Evolutionary conservation across 23 tunicate species (phyloP), one percentile per base, ranked within the genome.

Genomic region (Styela plicata): DNA sequence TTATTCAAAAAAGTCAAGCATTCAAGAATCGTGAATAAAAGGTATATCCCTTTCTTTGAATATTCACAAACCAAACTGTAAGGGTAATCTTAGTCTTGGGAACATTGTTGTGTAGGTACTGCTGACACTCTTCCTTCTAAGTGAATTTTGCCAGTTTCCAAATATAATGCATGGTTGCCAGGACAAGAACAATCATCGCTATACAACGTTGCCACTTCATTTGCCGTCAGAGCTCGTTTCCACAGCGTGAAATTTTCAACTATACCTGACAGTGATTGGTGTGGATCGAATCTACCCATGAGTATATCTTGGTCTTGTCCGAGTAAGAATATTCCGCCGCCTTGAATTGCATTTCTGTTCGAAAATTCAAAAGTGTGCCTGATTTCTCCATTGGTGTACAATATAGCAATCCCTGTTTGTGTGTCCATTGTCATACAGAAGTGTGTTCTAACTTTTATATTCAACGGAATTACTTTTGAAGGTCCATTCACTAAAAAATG

Each of bases 261-360:
- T 29, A 31, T 68, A 18, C 73, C 73, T 24, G 17, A 23, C 16
- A 68, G 27, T 18, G 73, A 29, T 68, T 68, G 73, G 16, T 68
- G 20, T 68, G 17, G 73, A 68, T 68, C 73, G 73, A 68, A 68
- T 57, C 64, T 57, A 16, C 73, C 73, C 17, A 24, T 24, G 16
- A 17, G 16, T 24, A 13, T 21, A 31, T 68, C 73, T 68, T 68
- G 73, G 20, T 68, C 73, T 31, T 68, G 73, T 20, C 73, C 73
- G 17, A 68, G 31, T 13, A 68, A 23, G 16, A 18, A 16, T 23
- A 68, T 68, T 20, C 73, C 73, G 28, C 73, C 73, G n/a, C 73
- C 73, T 68, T 68, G 73, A 23, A 68, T 29, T 31, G n/a, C n/a
- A 13, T 29, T 68, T 16, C 31, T 24, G 17, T 21, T 31, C 24